Conservation (phyloP, 2,888 invertebrate genomes). For the Epicampocera succincta region DNA sequence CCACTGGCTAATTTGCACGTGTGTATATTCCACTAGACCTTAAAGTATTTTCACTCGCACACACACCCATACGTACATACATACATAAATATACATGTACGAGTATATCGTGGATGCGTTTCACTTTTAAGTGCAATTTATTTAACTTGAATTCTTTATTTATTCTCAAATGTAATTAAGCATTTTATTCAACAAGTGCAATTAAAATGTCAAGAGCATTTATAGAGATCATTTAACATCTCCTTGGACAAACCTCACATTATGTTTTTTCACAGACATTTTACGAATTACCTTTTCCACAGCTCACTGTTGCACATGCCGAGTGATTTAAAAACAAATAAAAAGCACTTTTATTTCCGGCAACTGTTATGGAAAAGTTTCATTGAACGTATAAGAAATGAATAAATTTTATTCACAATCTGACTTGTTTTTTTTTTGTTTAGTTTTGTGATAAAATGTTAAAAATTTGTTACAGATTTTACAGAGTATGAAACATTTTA, state of each 20-base stretch:
- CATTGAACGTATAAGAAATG: constrained; percentile 11
- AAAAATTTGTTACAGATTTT: no score
- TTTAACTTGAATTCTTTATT: constrained; percentile 2
- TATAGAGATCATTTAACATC: constrained; percentile 31
- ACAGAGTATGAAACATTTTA: no score
- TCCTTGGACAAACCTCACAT: not conserved
- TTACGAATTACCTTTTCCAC: not conserved
- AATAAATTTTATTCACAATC: constrained; percentile 13
- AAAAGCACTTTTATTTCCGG: constrained; percentile 47
- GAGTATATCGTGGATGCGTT: not conserved
- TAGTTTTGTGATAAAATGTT: no score
- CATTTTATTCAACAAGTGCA: constrained; percentile 35
- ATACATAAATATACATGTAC: no score
- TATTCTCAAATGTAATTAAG: constrained; percentile 23
- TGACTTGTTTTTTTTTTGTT: constrained; percentile 8
- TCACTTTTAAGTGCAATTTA: not conserved
- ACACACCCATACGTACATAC: no score
- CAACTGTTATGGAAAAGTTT: constrained; percentile 28
- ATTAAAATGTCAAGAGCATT: constrained; percentile 29
- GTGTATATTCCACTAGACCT: no score
- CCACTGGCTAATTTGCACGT: no score
- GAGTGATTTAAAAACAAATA: not conserved
- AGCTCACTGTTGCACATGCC: not conserved
- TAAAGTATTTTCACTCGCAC: no score
- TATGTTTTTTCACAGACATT: not conserved